Percentiles rank a stretch among this genome's conserved stretches.
Conservation (phyloP, 2,888 invertebrate species). For the Drosophila leonis region DNA sequence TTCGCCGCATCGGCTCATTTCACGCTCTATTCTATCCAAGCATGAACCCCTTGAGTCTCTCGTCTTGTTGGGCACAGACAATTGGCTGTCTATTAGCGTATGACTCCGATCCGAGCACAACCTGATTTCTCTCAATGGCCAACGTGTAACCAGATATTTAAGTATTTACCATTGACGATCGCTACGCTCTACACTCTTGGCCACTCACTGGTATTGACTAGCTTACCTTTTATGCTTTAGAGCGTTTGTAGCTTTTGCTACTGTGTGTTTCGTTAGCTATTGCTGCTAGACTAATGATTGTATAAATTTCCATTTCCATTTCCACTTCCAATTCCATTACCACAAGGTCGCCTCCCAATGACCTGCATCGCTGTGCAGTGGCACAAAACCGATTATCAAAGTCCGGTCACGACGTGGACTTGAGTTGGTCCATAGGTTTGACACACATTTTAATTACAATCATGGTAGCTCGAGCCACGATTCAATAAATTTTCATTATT, state of each 20-base stretch:
- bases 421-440: constrained; percentile 2
- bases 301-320: constrained; percentile 39
- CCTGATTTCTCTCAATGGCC: constrained; percentile 66
- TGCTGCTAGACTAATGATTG: constrained; percentile 56
- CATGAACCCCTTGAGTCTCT: constrained; percentile 35
- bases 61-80: constrained; percentile 47
- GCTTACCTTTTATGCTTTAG: constrained; percentile 16
- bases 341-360: constrained; percentile 60
- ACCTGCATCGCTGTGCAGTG: constrained; percentile 44
- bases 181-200: constrained; percentile 8
- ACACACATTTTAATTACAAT: not conserved
- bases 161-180: constrained; percentile 22
- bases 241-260: constrained; percentile 24
- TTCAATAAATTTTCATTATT: not conserved
- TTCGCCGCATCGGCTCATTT: constrained; percentile 16
- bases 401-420: constrained; percentile 47
- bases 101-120: constrained; percentile 62
- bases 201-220: constrained; percentile 1
- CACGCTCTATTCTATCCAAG: constrained; percentile 27
- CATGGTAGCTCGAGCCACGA: not conserved
- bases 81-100: constrained; percentile 63
- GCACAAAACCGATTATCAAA: constrained; percentile 10
- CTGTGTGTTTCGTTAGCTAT: constrained; percentile 55
- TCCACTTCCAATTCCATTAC: constrained; percentile 11
- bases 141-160: constrained; percentile 23